A percentile compares a stretch with the other conserved stretches of the same genome.
These are phyloP conservation scores for Leptinotarsa lineolata DNA, from an alignment of 1,140 invertebrate genomes.

Conservation along the genomic window DNA sequence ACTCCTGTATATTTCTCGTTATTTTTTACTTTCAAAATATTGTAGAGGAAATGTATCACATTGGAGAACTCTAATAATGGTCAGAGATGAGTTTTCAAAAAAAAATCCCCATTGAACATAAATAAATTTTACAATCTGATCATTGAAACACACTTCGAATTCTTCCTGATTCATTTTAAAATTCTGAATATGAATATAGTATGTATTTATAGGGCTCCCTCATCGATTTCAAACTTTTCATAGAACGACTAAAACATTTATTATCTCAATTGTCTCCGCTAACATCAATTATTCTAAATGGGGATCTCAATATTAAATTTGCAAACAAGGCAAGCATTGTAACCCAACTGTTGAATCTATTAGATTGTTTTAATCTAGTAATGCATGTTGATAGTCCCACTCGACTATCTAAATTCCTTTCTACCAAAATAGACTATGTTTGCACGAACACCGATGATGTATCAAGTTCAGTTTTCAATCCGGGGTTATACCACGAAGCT, in stretches of 20 bases:
- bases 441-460: constrained; percentile 4
- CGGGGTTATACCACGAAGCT: constrained; percentile 9
- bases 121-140: constrained; percentile 13
- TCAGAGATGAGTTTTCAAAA: constrained; percentile 12
- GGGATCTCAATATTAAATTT: constrained; percentile 11
- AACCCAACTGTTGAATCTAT: constrained; percentile 16
- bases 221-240: constrained; percentile 16
- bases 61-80: constrained; percentile 13
- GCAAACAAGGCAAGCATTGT: constrained; percentile 10
- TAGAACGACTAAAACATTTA: constrained; percentile 14
- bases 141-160: constrained; percentile 15
- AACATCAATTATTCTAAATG: constrained; percentile 11
- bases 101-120: neutral
- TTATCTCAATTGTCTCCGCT: too few species aligned
- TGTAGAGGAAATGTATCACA: constrained; percentile 8
- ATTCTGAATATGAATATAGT: too few species aligned
- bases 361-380: constrained; percentile 13
- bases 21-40: constrained; percentile 15
- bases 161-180: constrained; percentile 15
- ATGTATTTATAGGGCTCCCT: constrained; percentile 8
- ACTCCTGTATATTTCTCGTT: neutral
- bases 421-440: too few species aligned
- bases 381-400: constrained; percentile 11
- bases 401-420: too few species aligned
- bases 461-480: constrained; percentile 3